These are phyloP conservation scores for Dryobota labecula DNA, from an alignment of 2,888 invertebrate genomes.

Conservation along the genomic window DNA sequence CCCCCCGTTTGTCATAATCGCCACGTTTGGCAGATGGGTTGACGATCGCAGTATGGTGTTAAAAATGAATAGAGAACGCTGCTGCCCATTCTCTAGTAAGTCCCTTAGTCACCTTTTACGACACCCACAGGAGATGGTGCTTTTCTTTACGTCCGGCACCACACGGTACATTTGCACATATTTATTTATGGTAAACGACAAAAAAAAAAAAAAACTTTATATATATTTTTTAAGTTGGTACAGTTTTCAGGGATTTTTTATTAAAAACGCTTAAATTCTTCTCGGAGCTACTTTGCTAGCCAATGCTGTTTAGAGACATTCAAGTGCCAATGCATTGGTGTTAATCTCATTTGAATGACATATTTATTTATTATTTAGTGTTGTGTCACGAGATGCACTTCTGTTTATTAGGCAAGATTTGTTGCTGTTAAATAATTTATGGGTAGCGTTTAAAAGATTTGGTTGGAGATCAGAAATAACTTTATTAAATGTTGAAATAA, in stretches of 20 bases:
- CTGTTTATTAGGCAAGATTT: conserved; percentile 9
- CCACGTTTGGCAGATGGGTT: too few species aligned
- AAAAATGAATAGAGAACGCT: too few species aligned
- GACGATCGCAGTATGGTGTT: too few species aligned
- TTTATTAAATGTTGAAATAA: background rate
- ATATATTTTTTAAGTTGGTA: background rate
- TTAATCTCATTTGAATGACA: conserved; percentile 26
- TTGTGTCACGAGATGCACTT: conserved; percentile 27
- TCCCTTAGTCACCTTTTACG: too few species aligned
- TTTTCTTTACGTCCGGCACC: too few species aligned
- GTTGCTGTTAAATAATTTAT: conserved; percentile 17
- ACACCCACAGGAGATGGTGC: too few species aligned
- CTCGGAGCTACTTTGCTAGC: background rate
- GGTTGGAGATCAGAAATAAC: background rate
- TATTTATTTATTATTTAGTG: conserved; percentile 20
- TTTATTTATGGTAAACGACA: background rate
- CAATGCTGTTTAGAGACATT: background rate
- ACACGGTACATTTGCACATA: too few species aligned
- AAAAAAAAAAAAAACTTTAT: too few species aligned
- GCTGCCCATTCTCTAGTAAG: too few species aligned
- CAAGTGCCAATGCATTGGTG: background rate
- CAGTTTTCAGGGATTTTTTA: too few species aligned
- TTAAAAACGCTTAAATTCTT: background rate
- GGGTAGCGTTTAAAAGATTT: background rate
- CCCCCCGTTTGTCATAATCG: too few species aligned